Evolutionary conservation across 2,113 vertebrate genomes (phyloP), one percentile per base, ranked within the genome.

Genomic region (Geococcyx californianus): DNA sequence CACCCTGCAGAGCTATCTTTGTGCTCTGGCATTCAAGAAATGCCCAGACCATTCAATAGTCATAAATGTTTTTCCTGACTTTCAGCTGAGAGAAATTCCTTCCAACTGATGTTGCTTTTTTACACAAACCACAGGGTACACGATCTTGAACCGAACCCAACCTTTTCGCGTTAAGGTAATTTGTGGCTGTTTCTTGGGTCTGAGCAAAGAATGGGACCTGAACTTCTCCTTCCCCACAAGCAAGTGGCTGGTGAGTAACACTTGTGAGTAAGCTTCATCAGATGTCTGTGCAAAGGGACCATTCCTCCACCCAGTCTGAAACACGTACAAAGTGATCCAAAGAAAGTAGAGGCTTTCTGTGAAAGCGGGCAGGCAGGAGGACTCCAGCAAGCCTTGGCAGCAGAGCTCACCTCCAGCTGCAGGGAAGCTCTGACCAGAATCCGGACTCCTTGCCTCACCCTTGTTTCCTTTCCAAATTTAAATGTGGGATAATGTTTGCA

Each of bases 241-340:
- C 58, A 40, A 94, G 85, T 47, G 67, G 77, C 73, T 56, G 72
- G 86, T 97, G 97, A 97, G 92, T 96, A 97, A 97, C 54, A 10
- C 78, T 70, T 78, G 73, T 96, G 94, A 96, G 92, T 96, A 97
- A 97, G 91, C 70, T 55, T 92, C 70, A n/a, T 89, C 63, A 52
- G 91, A 79, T 96, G 89, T 88, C 92, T 94, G 91, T 79, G 91
- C 90, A 88, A 63, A 86, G 12, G 23, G 66, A 38, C 55, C 25
- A 79, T 84, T 69, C 70, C 94, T 66, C 94, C 70, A 64, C 92
- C 87, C 89, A 54, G 93, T 90, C 85, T 96, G 83, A 72, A 87
- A 68, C 72, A 73, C 2, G 1, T 44, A 76, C 84, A 85, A 36
- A 84, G 21, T 3, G 47, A 74, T 84, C 82, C 87, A 88, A 84